Evolutionary conservation across 2,888 invertebrate species (phyloP).

Genomic region (Pedicia rivosa): DNA sequence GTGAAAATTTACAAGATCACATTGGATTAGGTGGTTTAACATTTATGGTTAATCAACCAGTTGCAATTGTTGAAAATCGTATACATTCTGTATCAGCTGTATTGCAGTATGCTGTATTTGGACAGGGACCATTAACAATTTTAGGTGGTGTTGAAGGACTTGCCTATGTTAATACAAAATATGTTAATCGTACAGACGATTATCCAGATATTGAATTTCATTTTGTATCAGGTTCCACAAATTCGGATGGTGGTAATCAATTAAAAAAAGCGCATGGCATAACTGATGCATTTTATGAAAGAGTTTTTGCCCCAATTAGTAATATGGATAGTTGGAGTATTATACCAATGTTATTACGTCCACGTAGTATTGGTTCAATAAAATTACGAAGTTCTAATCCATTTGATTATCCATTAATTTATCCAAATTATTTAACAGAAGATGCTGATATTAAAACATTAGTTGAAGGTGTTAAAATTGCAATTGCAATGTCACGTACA

Average conservation of each 20-base stretch:
- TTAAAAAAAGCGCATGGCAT: constrained; percentile 65
- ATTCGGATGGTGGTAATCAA: constrained; percentile 72
- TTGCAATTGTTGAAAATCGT: constrained; percentile 64
- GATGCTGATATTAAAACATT: constrained; percentile 63
- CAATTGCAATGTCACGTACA: constrained; percentile 62
- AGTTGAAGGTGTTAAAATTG: constrained; percentile 75
- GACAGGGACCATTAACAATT: constrained; percentile 70
- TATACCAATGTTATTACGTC: constrained; percentile 68
- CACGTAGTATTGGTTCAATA: constrained; percentile 68
- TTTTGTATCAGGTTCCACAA: constrained; percentile 73
- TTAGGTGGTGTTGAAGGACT: constrained; percentile 79
- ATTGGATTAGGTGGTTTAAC: constrained; percentile 73
- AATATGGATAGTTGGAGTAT: constrained; percentile 71
- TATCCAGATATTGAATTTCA: constrained; percentile 84
- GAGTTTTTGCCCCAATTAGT: constrained; percentile 57
- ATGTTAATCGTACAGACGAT: constrained; percentile 59
- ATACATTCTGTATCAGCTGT: constrained; percentile 65
- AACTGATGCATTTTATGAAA: constrained; percentile 53
- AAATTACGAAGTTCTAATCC: constrained; percentile 71
- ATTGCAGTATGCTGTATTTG: constrained; percentile 68
- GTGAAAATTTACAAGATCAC: constrained; percentile 79
- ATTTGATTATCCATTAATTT: constrained; percentile 73
- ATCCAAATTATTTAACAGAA: constrained; percentile 80
- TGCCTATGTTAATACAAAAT: constrained; percentile 81
- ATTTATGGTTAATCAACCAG: constrained; percentile 60